Base-by-base conservation (phyloP, 2,888 invertebrate species). In the Apoderus coryli region DNA sequence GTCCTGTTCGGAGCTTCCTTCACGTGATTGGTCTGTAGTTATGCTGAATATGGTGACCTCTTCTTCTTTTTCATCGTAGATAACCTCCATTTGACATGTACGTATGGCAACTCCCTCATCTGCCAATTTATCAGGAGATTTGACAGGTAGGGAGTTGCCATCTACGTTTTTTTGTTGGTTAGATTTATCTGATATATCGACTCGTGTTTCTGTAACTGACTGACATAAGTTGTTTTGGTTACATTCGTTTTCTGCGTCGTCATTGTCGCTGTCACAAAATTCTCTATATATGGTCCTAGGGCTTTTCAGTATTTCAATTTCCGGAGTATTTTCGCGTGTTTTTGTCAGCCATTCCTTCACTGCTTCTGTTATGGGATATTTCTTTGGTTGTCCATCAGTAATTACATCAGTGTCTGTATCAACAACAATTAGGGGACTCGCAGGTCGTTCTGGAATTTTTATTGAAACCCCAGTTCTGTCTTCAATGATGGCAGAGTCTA, bases 331-430 rank as follows among this genome's bases (percentile, higher is more conserved):
- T 39, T 60, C 59, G 7, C 58, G 45, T 3, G 57, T 58, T 38
- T 55, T 54, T 25, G 56, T 54, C 41, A 72, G 59, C 72, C 72
- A 72, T 31, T 67, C 63, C 27, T 60, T 67, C 2, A 72, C 71
- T 1, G 71, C 71, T 26, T 63, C 56, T 3, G 69, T 71, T 33
- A 72, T 65, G 7, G 68, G 67, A 41, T 60, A 57, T n/a, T n/a
- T n/a, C n/a, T n/a, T n/a, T n/a, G n/a, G n/a, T n/a, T 33, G 11
- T 19, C 27, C 27, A 13, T 26, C 27, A 4, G 34, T 31, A n/a
- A n/a, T n/a, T n/a, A n/a, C n/a, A n/a, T n/a, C n/a, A n/a, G n/a
- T 16, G 9, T 7, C 10, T 24, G 5, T 19, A 19, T 19, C 19
- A 9, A 7, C 9, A 19, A 19, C 9, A 9, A 9, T 14, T 15